phyloP scores from a whole-genome alignment of 2,113 vertebrate genomes.

The Prunella fulvescens region DNA sequence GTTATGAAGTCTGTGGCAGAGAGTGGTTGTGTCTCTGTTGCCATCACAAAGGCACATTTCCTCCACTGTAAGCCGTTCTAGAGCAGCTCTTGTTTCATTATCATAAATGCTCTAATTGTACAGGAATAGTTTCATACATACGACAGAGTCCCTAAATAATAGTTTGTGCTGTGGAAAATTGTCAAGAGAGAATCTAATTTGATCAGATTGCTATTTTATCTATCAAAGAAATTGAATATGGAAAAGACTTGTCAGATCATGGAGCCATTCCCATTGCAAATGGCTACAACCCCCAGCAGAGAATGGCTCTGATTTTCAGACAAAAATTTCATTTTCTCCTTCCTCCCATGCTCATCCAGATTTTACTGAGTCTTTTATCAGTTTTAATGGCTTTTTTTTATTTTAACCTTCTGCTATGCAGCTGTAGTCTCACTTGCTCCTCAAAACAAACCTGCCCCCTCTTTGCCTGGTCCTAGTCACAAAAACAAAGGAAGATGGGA shows the following conservation, averaged over 20 bases:
- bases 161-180: background rate
- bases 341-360: background rate
- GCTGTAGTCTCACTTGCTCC: background rate
- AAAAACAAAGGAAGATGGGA: background rate
- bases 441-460: background rate
- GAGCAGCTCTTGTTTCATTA: background rate
- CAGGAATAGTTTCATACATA: background rate
- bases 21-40: background rate
- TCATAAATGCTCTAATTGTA: background rate
- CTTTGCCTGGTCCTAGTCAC: background rate
- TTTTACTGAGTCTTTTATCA: background rate
- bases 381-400: background rate
- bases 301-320: background rate
- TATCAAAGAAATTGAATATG: background rate
- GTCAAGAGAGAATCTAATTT: background rate
- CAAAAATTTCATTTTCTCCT: background rate
- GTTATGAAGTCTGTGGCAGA: background rate
- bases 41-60: background rate
- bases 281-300: background rate
- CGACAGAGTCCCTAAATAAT: background rate
- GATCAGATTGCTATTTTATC: background rate
- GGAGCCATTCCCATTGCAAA: background rate
- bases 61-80: background rate
- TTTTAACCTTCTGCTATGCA: background rate
- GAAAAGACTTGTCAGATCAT: background rate